These are phyloP conservation scores for Dasypogon diadema DNA, from an alignment of 2,888 invertebrate species.

Conservation along the genomic window DNA sequence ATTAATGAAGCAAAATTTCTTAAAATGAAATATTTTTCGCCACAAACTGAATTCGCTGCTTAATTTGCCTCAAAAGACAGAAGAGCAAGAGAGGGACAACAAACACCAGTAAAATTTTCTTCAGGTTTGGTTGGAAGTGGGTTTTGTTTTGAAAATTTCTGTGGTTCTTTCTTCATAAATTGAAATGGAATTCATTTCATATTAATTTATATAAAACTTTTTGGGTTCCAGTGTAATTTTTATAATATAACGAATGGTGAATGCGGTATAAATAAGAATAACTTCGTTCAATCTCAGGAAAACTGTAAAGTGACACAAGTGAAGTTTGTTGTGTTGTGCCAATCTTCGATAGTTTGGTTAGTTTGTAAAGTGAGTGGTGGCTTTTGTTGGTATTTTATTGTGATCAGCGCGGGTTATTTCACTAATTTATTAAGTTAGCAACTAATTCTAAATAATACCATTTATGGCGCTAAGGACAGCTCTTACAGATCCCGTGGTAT, in stretches of 20 bases:
- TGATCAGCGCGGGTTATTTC: neutral
- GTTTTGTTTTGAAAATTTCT: slow-evolving; percentile 46
- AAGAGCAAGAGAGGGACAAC: slow-evolving; percentile 15
- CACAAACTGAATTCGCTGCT: neutral
- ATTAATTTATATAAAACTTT: neutral
- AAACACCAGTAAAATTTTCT: slow-evolving; percentile 38
- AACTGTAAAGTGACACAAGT: slow-evolving; percentile 44
- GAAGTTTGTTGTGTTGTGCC: slow-evolving; percentile 48
- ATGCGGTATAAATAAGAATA: neutral
- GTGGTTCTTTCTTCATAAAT: slow-evolving; percentile 13
- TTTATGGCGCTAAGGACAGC: neutral
- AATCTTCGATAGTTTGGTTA: slow-evolving; percentile 33
- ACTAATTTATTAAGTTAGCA: neutral
- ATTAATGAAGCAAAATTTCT: too few species aligned
- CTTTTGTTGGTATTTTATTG: slow-evolving; percentile 30
- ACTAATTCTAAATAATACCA: too few species aligned
- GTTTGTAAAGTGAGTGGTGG: slow-evolving; percentile 22
- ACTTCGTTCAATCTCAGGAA: neutral
- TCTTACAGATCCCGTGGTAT: neutral
- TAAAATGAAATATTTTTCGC: neutral
- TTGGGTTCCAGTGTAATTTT: slow-evolving; percentile 31
- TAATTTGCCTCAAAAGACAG: neutral
- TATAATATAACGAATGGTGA: slow-evolving; percentile 28
- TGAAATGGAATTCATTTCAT: slow-evolving; percentile 10
- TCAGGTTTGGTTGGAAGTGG: slow-evolving; percentile 37